Base-by-base conservation (phyloP, 2,888 invertebrate species). In the Amorpha juglandis region DNA sequence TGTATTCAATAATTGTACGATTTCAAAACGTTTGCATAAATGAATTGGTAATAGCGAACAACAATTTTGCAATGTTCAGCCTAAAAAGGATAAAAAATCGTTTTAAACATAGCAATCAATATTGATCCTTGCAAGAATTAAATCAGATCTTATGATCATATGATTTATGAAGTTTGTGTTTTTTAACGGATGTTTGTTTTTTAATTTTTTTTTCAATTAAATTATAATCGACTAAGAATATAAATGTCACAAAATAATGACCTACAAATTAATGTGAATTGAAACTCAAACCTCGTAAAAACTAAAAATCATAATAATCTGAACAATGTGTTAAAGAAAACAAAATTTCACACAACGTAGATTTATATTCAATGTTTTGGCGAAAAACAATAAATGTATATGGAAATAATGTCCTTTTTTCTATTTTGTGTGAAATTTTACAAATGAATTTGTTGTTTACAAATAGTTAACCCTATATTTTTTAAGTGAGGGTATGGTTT, bases 401-500 rank as follows among this genome's bases (percentile, higher is more conserved):
- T 38, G 1, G 14, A 12, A 45, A 45, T 11, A 45, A 16, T 19
- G 8, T 38, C 1, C 6, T 16, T 9, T 19, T 55, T 16, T 38
- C n/a, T 55, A 16, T 12, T 42, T 58, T 19, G 42, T 58, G 58
- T 58, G 58, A 38, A 55, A 21, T 21, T 11, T 42, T 11, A 16
- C 12, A 19, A n/a, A n/a, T n/a, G n/a, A n/a, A 58, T 12, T 58
- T 38, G 42, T 58, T 58, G 0, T 42, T 35, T 53, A n/a, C 14
- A 38, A 38, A 19, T 58, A 58, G 16, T 58, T 58, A 58, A 38
- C 42, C 6, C 19, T 16, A 19, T 58, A 42, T 19, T 12, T 16
- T 58, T 58, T 58, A 58, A 42, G 58, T 58, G 58, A 42, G 58
- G 58, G 58, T 42, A 58, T 58, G 58, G 58, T 58, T 58, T 58